Evolutionary conservation across 2,888 invertebrate species (phyloP).

Genomic region (Drosophila borborema): DNA sequence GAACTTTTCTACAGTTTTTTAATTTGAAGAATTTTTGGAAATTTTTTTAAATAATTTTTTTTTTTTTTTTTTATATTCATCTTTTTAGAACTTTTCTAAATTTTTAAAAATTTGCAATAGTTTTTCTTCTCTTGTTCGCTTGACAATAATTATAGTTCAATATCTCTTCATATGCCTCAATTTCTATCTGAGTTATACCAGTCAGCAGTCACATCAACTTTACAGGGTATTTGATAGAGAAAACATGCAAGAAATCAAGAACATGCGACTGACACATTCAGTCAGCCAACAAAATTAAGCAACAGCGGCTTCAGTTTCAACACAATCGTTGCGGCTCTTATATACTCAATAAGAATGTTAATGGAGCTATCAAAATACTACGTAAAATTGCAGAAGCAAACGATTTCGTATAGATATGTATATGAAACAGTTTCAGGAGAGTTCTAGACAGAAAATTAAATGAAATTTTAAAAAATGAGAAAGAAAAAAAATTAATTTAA

Average conservation of each 20-base stretch:
- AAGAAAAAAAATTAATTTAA: too few relatives aligned
- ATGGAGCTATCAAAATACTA: constrained; percentile 10
- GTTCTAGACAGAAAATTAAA: not conserved
- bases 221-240: constrained; percentile 26
- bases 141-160: too few relatives aligned
- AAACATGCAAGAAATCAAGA: constrained; percentile 24
- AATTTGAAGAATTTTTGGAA: too few relatives aligned
- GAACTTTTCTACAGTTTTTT: too few relatives aligned
- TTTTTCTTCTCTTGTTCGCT: too few relatives aligned
- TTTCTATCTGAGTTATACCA: not conserved
- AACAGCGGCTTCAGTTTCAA: constrained; percentile 25
- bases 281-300: constrained; percentile 36
- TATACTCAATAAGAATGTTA: constrained; percentile 14
- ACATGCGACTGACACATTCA: constrained; percentile 53
- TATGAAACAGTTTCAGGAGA: not conserved
- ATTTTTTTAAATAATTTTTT: too few relatives aligned
- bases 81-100: too few relatives aligned
- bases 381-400: not conserved
- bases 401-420: not conserved
- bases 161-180: too few relatives aligned
- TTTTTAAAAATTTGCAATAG: too few relatives aligned
- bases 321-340: constrained; percentile 2
- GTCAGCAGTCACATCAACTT: not conserved
- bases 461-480: not conserved
- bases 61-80: too few relatives aligned